phyloP scores from a whole-genome alignment of 2,113 vertebrate genomes.

The Paracyprichromis sp. region DNA sequence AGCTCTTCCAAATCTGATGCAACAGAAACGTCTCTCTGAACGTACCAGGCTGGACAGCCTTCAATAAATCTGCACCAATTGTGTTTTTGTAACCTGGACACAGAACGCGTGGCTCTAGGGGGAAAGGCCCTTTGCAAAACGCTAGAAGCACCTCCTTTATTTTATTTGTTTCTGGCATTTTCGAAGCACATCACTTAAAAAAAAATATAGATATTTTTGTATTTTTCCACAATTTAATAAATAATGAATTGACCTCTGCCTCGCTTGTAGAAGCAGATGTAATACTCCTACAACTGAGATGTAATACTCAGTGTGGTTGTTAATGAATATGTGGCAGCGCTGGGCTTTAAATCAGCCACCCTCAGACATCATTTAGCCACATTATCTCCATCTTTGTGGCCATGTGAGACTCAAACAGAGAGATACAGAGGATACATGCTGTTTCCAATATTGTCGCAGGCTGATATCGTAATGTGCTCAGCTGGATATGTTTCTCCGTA shows the following conservation, averaged over 20 bases:
- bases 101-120: not conserved
- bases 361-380: slow-evolving; percentile 44
- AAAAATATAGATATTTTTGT: not conserved
- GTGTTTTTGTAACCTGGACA: not conserved
- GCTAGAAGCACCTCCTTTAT: not conserved
- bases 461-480: slow-evolving; percentile 59
- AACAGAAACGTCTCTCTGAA: not conserved
- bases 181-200: not conserved
- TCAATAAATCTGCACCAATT: not conserved
- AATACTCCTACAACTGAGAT: not conserved
- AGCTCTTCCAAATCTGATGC: not conserved
- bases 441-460: slow-evolving; percentile 52
- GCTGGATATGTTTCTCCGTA: slow-evolving; percentile 55
- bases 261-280: not conserved
- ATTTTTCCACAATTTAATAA: not conserved
- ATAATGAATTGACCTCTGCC: not conserved
- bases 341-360: slow-evolving; percentile 19
- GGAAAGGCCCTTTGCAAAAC: not conserved
- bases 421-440: slow-evolving; percentile 47
- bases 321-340: slow-evolving; percentile 9
- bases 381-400: slow-evolving; percentile 25
- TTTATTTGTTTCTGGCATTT: not conserved
- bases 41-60: not conserved
- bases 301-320: not conserved
- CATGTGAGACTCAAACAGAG: slow-evolving; percentile 35